Percentiles rank a stretch among this genome's conserved stretches.
Conservation (phyloP, 2,113 vertebrate species). For the Poeciliopsis turrubarensis region DNA sequence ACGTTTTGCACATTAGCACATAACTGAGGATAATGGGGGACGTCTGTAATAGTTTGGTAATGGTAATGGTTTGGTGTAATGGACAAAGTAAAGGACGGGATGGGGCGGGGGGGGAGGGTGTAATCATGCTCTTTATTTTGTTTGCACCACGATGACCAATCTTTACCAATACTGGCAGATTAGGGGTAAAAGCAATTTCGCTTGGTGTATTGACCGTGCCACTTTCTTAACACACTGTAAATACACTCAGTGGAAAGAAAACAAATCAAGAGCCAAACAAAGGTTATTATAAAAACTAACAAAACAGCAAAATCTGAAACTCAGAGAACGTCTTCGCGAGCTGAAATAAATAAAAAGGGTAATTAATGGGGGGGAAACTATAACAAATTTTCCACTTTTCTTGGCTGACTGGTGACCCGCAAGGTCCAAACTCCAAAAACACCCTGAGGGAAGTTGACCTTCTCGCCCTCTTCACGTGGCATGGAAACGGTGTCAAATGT, state of each 20-base stretch:
- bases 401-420: too few species aligned
- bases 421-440: too few species aligned
- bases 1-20: background rate
- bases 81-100: background rate
- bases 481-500: too few species aligned
- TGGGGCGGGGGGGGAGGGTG: too few species aligned
- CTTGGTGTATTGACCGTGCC: background rate
- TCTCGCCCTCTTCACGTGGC: too few species aligned
- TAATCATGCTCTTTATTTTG: background rate
- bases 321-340: too few species aligned
- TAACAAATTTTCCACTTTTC: too few species aligned
- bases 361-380: too few species aligned
- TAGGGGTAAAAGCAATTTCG: background rate
- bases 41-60: background rate
- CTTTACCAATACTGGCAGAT: background rate
- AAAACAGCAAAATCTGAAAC: too few species aligned
- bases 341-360: too few species aligned
- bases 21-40: background rate
- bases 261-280: background rate
- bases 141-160: background rate
- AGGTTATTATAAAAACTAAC: too few species aligned
- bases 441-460: too few species aligned
- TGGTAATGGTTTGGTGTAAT: slow-evolving; percentile 5
- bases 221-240: background rate
- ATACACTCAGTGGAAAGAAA: background rate